Evolutionary conservation across 2,888 invertebrate species (phyloP).

Genomic region (Neria commutata): DNA sequence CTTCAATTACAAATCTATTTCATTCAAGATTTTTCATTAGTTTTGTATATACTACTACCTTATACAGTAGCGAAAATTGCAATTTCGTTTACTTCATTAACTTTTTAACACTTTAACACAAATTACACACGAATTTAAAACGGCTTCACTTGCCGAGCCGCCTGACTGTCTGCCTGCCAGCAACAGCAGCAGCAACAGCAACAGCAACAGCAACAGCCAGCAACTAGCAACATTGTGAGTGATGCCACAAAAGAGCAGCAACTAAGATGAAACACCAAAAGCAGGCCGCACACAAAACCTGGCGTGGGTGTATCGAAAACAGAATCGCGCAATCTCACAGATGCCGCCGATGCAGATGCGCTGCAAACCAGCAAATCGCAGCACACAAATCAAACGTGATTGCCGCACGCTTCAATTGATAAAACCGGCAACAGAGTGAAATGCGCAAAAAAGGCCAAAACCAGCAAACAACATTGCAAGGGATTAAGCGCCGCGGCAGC

Average conservation of each 20-base stretch:
- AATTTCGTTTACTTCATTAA: conserved; percentile 1
- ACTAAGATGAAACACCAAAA: too few relatives aligned
- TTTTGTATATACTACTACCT: too few relatives aligned
- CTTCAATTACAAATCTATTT: too few relatives aligned
- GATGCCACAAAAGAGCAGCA: not conserved
- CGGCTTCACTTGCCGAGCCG: not conserved
- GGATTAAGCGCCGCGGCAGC: too few relatives aligned
- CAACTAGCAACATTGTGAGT: not conserved
- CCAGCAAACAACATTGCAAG: not conserved
- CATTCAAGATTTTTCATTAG: too few relatives aligned
- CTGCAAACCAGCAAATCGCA: conserved; percentile 10
- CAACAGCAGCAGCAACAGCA: too few relatives aligned
- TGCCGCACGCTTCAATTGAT: conserved; percentile 22
- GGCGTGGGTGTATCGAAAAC: not conserved
- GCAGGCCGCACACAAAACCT: conserved; percentile 3
- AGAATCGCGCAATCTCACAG: conserved; percentile 10
- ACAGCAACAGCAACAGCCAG: not conserved
- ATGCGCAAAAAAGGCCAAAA: not conserved
- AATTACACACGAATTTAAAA: not conserved
- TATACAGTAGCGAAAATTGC: not conserved
- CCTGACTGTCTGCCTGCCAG: too few relatives aligned
- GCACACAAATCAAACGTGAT: conserved; percentile 22
- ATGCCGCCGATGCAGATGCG: conserved; percentile 14
- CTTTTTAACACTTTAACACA: not conserved
- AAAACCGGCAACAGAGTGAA: conserved; percentile 6